Conservation (phyloP, 2,797 vertebrate genomes). For the Amblyraja radiata region DNA sequence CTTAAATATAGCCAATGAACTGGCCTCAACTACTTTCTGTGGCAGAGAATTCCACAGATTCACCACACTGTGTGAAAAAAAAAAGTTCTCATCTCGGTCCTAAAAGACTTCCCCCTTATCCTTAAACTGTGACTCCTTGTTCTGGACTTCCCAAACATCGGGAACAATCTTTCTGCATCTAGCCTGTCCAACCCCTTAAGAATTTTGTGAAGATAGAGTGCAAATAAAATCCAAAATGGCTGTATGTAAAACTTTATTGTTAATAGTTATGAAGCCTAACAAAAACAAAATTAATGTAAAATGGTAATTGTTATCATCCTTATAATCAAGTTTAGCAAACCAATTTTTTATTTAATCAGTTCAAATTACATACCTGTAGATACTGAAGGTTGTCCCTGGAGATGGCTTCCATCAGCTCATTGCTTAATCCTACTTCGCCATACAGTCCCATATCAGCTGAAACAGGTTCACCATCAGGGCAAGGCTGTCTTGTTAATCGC, state of each 20-base stretch:
- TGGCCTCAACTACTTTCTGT: too few relatives aligned
- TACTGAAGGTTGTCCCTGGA: conserved; percentile 69
- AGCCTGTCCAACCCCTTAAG: too few relatives aligned
- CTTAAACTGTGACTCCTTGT: too few relatives aligned
- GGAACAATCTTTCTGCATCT: too few relatives aligned
- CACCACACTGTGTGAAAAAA: too few relatives aligned
- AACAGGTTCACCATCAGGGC: conserved; percentile 21
- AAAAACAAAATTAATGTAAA: not conserved
- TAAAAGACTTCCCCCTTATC: too few relatives aligned
- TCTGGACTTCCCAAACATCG: too few relatives aligned
- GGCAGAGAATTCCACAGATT: too few relatives aligned
- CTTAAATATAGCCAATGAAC: too few relatives aligned
- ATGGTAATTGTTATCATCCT: not conserved
- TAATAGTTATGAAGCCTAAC: not conserved
- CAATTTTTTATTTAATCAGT: not conserved
- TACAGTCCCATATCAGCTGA: conserved; percentile 37
- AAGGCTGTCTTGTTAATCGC: conserved; percentile 41
- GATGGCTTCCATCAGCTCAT: conserved; percentile 70
- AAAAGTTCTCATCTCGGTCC: too few relatives aligned
- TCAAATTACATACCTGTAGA: conserved; percentile 57
- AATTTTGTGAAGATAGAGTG: too few relatives aligned
- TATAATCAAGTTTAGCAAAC: not conserved
- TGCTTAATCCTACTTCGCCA: conserved; percentile 54
- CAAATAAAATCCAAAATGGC: too few relatives aligned
- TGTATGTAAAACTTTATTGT: not conserved